A percentile compares a stretch with the other conserved stretches of the same genome.
phyloP scores from a whole-genome alignment of 1,140 invertebrate genomes.

The Sminthurinus signatus region DNA sequence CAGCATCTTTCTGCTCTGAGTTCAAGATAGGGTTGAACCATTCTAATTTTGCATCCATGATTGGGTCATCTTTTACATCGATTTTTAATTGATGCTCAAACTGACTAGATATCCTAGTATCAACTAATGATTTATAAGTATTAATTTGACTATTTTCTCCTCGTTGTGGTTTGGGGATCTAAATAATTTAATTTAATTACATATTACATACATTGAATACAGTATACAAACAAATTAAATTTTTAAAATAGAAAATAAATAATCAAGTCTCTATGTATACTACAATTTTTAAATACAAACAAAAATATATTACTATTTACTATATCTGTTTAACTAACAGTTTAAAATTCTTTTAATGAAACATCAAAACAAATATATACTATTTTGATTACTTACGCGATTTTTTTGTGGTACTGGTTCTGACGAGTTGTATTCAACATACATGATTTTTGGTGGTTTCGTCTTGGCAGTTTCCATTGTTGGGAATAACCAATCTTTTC shows the following conservation, averaged over 20 bases:
- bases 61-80: no score
- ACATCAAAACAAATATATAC: no score
- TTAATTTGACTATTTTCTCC: background rate
- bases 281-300: no score
- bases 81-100: background rate
- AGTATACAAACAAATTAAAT: no score
- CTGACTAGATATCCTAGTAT: slow-evolving; percentile 2
- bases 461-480: slow-evolving; percentile 43
- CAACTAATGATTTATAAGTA: background rate
- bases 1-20: slow-evolving; percentile 65
- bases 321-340: no score
- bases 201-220: background rate
- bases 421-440: no score
- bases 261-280: no score
- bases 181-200: background rate
- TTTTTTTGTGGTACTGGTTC: no score
- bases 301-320: no score
- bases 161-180: background rate
- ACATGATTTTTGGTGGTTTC: slow-evolving; percentile 51
- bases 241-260: no score
- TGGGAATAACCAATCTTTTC: slow-evolving; percentile 62
- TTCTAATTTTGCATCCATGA: slow-evolving; percentile 39
- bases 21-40: slow-evolving; percentile 77
- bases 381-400: background rate
- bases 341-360: no score